Percentiles rank a stretch among this genome's conserved stretches.
Evolutionary conservation across 1,140 invertebrate genomes (phyloP).

Genomic region (Agraylea sexmaculata): DNA sequence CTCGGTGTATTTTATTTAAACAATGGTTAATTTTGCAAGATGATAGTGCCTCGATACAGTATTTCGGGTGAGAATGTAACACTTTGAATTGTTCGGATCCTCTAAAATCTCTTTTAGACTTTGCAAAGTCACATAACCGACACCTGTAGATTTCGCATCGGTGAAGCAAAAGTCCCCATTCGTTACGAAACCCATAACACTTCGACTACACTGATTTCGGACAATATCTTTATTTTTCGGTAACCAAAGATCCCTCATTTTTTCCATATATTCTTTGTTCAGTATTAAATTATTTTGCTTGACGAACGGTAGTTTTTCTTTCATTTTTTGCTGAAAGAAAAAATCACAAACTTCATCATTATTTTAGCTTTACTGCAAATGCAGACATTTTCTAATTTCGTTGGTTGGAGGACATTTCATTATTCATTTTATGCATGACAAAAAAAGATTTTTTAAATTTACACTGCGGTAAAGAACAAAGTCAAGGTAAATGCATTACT

Average conservation of each 20-base stretch:
- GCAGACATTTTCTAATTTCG: no score
- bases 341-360: constrained; percentile 8
- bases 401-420: no score
- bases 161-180: constrained; percentile 58
- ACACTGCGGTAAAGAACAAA: no score
- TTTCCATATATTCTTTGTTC: constrained; percentile 40
- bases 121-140: constrained; percentile 53
- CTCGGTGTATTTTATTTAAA: no score
- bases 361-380: constrained; percentile 16
- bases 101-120: constrained; percentile 41
- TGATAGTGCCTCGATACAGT: constrained; percentile 34
- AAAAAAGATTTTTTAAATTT: no score
- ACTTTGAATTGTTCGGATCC: constrained; percentile 20
- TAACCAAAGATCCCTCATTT: constrained; percentile 58
- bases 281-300: constrained; percentile 28
- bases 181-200: constrained; percentile 61
- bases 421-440: no score
- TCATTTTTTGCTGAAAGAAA: constrained; percentile 26
- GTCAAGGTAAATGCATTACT: no score
- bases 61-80: constrained; percentile 32
- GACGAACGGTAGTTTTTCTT: constrained; percentile 25
- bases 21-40: constrained; percentile 28
- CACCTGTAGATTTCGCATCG: constrained; percentile 47
- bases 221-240: constrained; percentile 43
- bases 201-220: constrained; percentile 48